Evolutionary conservation across 1,140 invertebrate genomes (phyloP).

Genomic region (Colletes gigas): DNA sequence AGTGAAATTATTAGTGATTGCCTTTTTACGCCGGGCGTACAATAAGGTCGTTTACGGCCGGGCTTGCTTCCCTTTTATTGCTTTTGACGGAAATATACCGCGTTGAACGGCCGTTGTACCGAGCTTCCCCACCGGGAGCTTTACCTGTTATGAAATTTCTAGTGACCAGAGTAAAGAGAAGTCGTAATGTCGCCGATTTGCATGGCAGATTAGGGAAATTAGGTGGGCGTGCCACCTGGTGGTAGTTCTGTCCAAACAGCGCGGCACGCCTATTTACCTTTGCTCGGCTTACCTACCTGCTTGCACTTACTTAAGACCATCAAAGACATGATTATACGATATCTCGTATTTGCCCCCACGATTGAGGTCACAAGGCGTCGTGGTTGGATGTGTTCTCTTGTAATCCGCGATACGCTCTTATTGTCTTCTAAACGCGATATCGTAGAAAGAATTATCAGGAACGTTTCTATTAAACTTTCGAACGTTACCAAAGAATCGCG

Average conservation of each 20-base stretch:
- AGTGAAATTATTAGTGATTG: conserved; percentile 33
- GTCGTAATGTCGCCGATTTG: conserved; percentile 75
- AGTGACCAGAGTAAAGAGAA: conserved; percentile 72
- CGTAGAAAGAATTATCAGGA: too few relatives aligned
- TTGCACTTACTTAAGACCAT: conserved; percentile 45
- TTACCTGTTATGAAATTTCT: conserved; percentile 62
- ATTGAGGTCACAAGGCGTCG: conserved; percentile 7
- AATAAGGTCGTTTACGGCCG: background rate
- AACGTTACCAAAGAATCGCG: too few relatives aligned
- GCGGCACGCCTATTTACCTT: conserved; percentile 55
- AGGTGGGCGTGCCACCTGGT: conserved; percentile 66
- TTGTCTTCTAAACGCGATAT: background rate
- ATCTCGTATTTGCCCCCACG: conserved; percentile 12
- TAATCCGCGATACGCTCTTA: conserved; percentile 56
- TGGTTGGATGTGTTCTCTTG: conserved; percentile 9
- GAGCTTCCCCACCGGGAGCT: background rate
- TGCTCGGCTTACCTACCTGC: conserved; percentile 39
- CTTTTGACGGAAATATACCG: background rate
- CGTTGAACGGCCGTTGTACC: background rate
- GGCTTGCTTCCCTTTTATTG: conserved; percentile 9
- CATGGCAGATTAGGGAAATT: conserved; percentile 75
- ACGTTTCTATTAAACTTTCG: too few relatives aligned
- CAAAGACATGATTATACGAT: conserved; percentile 37
- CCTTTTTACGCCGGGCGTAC: background rate
- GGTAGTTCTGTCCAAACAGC: conserved; percentile 69